phyloP scores from a whole-genome alignment of 2,797 vertebrate species.

The Eospalax fontanierii region DNA sequence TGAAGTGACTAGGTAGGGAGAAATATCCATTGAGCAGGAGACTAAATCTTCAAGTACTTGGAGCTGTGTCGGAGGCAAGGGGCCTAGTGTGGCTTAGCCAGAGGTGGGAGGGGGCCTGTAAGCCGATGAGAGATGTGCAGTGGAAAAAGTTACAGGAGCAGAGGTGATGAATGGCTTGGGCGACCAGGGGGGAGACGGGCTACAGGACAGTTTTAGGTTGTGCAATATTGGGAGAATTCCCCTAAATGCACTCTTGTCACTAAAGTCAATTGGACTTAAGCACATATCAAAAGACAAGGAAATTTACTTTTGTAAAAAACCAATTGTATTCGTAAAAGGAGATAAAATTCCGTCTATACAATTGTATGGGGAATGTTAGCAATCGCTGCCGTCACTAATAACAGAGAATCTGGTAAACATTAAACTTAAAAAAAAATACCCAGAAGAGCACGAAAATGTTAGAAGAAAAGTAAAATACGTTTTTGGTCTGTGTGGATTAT shows the following conservation, averaged over 20 bases:
- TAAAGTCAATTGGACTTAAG: conserved; percentile 67
- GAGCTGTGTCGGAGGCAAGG: not conserved
- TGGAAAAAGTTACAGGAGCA: not conserved
- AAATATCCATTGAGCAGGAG: not conserved
- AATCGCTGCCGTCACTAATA: not conserved
- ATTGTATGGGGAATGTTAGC: conserved; percentile 49
- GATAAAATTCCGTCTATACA: conserved; percentile 31
- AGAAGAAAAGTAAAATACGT: not conserved
- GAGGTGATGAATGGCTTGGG: not conserved
- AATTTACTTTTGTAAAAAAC: conserved; percentile 29
- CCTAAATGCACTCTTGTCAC: conserved; percentile 49
- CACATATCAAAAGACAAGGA: conserved; percentile 64
- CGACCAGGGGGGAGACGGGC: not conserved
- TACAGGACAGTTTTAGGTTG: not conserved
- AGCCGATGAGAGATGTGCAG: not conserved
- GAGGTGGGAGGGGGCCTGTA: not conserved
- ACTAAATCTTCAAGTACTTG: conserved; percentile 6
- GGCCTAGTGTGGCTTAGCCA: not conserved
- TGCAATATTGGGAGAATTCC: conserved; percentile 36
- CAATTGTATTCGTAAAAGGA: conserved; percentile 43
- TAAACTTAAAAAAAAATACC: not conserved
- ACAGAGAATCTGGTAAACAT: conserved; percentile 28
- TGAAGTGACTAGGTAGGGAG: not conserved
- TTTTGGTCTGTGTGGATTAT: not conserved
- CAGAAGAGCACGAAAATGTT: not conserved